Evolutionary conservation across 2,797 vertebrate genomes (phyloP), one percentile per base, ranked within the genome.

Genomic region (Galago senegalensis): DNA sequence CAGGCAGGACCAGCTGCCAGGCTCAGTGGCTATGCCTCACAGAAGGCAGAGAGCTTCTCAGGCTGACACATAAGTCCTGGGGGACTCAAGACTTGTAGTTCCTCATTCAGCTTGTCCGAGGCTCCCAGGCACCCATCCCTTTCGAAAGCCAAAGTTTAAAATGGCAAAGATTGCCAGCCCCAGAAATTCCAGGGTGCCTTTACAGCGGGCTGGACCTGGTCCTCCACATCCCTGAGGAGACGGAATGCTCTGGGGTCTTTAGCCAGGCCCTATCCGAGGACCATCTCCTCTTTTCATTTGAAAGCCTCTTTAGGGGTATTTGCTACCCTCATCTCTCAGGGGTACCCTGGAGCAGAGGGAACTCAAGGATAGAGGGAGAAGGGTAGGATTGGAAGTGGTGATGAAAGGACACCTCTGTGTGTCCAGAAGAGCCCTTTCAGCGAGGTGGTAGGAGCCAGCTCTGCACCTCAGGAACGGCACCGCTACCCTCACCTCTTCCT

Each of bases 141-240:
- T 87, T 27, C n/a, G 80, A 75, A 93, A 91, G 37, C 20, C 49
- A 49, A 72, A 77, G 67, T 96, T 87, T 21, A 92, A 77, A 92
- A 92, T 40, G 34, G 27, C 70, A 77, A 11, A 12, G 12, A 53
- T 7, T 70, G 16, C 37, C 85, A 43, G 53, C 40, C 84, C 93
- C 79, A 61, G 37, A 67, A 86, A 96, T 89, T 93, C 40, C 3
- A 18, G 49, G 53, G 17, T 3, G 37, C 25, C 4, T 56, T 18
- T 29, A 3, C 5, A 65, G 34, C 63, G 83, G 75, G 34, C 31
- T 69, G 73, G 73, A 46, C 29, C 9, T 0, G 3, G 56, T 91
- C 27, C 61, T 46, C 58, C 60, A 63, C 49, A 89, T 81, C 34
- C 40, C 10, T 43, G 53, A 75, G 70, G 70, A 89, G 69, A 0